Evolutionary conservation across 37 sponge, comb jelly and placozoan genomes (phyloP), one percentile per base, ranked within the genome.

Genomic region (Oopsacas minuta): DNA sequence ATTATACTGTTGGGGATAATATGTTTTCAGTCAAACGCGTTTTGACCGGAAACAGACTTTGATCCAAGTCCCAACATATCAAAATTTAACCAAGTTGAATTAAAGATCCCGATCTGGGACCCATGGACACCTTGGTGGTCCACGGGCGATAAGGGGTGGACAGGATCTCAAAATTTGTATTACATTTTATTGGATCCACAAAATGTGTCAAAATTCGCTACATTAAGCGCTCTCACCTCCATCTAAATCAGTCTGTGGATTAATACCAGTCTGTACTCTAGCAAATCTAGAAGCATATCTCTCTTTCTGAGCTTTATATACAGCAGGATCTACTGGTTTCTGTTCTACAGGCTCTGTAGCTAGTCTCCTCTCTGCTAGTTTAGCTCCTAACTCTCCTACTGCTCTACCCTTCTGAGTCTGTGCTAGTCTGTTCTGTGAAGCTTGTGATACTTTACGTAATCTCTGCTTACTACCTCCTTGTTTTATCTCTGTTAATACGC

Each of bases 401-500:
- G 75, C 5, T 12, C 75, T 3, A 25, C 75, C 75, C 75, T 61
- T 61, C 30, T 61, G 75, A 12, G 28, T n/a, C 75, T 61, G 75
- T 34, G 75, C 75, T 3, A 61, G 75, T 3, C 75, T 25, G 30
- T 12, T 61, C 75, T 25, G 30, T 5, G 75, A 3, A 12, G 75
- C 75, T 34, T 61, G 75, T 34, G 75, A 61, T 3, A 61, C 75
- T 34, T 12, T 3, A 3, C 75, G 75, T 34, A 61, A 34, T 61
- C 75, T 3, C 75, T 61, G 75, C 75, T 61, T 61, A 34, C 75
- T 61, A 10, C 75, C 75, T 25, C 75, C 75, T 34, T 61, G 75
- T 12, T 61, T 61, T 10, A 61, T 61, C 30, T 61, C 75, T 5
- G 75, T 61, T 34, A 61, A 34, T 5, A 61, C 75, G 17, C 32